A percentile compares a stretch with the other conserved stretches of the same genome.
phyloP scores from a whole-genome alignment of 2,888 invertebrate species.

The Andrena chrysosceles region DNA sequence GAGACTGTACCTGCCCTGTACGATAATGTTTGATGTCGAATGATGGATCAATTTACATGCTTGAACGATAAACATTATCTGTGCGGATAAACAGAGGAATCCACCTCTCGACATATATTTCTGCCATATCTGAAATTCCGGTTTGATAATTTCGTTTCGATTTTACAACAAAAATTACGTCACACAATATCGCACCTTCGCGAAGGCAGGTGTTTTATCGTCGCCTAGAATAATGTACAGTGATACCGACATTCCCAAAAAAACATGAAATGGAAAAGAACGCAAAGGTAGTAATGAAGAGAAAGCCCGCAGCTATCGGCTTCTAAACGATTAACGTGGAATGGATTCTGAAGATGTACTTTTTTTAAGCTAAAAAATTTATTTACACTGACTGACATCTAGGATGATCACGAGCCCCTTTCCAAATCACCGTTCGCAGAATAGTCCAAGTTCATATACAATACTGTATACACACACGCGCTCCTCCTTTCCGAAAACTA shows the following conservation, averaged over 20 bases:
- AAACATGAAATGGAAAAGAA: conserved; percentile 31
- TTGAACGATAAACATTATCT: conserved; percentile 29
- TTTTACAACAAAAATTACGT: conserved; percentile 31
- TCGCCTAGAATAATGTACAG: conserved; percentile 44
- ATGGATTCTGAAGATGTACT: conserved; percentile 69
- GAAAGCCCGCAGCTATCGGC: conserved; percentile 39
- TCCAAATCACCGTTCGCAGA: conserved; percentile 50
- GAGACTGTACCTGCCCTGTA: conserved; percentile 26
- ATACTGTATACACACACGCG: neutral
- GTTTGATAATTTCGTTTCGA: neutral
- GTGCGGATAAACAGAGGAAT: neutral
- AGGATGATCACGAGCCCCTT: conserved; percentile 43
- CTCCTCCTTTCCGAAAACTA: conserved; percentile 14
- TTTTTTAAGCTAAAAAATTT: conserved; percentile 63
- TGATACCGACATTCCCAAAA: conserved; percentile 41
- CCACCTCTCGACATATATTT: neutral
- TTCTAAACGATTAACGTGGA: conserved; percentile 66
- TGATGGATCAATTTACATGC: conserved; percentile 1
- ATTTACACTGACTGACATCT: conserved; percentile 64
- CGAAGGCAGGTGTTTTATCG: conserved; percentile 32
- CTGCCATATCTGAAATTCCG: neutral
- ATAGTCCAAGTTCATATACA: conserved; percentile 17
- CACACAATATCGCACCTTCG: conserved; percentile 40
- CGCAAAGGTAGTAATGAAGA: conserved; percentile 39
- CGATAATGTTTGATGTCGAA: conserved; percentile 14